Evolutionary conservation across 2,113 vertebrate species (phyloP).

Genomic region (Cairina moschata): DNA sequence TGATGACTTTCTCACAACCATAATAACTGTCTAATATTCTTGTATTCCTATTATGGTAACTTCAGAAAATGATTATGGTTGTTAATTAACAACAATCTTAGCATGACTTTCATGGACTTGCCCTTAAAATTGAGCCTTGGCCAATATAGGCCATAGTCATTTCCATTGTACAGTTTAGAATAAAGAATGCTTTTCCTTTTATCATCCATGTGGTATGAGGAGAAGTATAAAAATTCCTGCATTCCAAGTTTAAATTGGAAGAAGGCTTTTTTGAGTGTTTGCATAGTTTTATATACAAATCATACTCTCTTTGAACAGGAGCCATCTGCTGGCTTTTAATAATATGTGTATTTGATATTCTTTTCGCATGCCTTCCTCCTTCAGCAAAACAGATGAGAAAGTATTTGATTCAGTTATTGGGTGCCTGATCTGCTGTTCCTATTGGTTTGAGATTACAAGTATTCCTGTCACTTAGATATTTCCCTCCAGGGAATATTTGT

Average conservation of each 20-base stretch:
- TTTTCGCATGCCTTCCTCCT: not conserved
- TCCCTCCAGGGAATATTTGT: not conserved
- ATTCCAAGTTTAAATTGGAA: conserved; percentile 1
- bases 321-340: conserved; percentile 42
- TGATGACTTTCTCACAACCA: not conserved
- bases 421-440: conserved; percentile 18
- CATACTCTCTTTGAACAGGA: conserved; percentile 7
- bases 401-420: conserved; percentile 22
- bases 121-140: not conserved
- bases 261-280: not conserved
- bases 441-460: conserved; percentile 37
- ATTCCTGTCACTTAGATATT: not conserved
- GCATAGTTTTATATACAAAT: not conserved
- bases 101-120: not conserved
- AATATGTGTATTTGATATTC: conserved; percentile 15
- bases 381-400: conserved; percentile 8
- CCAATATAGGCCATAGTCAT: not conserved
- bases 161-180: not conserved
- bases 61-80: not conserved
- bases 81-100: not conserved
- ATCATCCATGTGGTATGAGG: not conserved
- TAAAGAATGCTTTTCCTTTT: conserved; percentile 33
- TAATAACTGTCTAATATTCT: not conserved
- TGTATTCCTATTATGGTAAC: not conserved
- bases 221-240: conserved; percentile 5